Base-by-base conservation (phyloP, 2,888 invertebrate genomes). In the Aleiodes testaceus region DNA sequence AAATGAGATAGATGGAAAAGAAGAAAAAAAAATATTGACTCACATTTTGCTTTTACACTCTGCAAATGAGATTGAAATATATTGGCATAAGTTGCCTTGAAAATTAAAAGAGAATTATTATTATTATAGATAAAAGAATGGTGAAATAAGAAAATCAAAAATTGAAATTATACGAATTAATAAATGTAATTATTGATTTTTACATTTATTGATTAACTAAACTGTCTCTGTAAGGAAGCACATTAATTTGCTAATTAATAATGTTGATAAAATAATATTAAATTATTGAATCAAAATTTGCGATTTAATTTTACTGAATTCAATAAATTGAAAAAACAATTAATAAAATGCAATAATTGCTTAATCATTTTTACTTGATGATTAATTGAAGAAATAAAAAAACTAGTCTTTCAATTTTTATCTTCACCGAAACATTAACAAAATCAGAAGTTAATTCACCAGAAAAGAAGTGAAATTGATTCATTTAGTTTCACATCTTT, bases 191-290 rank as follows among this genome's bases (percentile, higher is more conserved):
- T 16, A 59, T 59, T 59, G 11, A 11, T 59, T 59, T 59, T 59
- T 16, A 59, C 36, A 42, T 42, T 59, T 18, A 18, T 63, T 63
- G 44, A 65, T 65, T 42, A 36, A 66, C 53, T n/a, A 66, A 66
- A 53, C 52, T 66, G 53, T 66, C 52, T 66, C 66, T 66, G 36
- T 66, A 53, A 66, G 66, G 66, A 66, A 66, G 66, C 52, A 66
- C 50, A 20, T 20, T 22, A 47, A 47, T 47, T 14, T n/a, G 18
- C 52, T 20, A 52, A 52, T 52, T 52, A 22, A 16, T 20, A 12
- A 52, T 20, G 5, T 52, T 22, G 14, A 59, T 59, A 26, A 26
- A 26, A 26, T 30, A 11, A 36, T 59, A 42, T 42, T 11, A 16
- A 36, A 55, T 55, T 55, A 55, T 36, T 42, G 16, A 59, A 36